These are phyloP conservation scores for Nomada goodeniana DNA, from an alignment of 2,888 invertebrate species.

Conservation along the genomic window DNA sequence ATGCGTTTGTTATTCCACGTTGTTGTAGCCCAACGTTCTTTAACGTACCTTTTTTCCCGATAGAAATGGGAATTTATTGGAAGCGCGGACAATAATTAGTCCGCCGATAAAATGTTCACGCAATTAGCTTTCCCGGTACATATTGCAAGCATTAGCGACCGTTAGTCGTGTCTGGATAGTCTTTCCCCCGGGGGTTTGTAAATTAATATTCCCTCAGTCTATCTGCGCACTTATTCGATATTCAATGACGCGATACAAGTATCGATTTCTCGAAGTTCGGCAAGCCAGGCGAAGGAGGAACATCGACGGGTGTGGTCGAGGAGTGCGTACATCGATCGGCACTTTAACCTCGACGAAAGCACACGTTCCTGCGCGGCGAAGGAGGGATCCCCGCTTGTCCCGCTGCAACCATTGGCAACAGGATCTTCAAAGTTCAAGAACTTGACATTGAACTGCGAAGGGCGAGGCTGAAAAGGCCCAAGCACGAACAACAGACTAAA, in stretches of 20 bases:
- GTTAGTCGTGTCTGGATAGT: neutral
- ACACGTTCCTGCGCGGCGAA: slow-evolving; percentile 56
- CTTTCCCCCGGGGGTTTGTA: neutral
- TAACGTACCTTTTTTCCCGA: neutral
- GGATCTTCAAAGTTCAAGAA: slow-evolving; percentile 41
- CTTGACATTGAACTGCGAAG: neutral
- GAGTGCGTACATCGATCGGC: slow-evolving; percentile 73
- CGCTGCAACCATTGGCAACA: slow-evolving; percentile 52
- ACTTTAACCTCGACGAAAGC: slow-evolving; percentile 69
- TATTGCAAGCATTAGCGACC: neutral
- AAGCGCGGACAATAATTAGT: neutral
- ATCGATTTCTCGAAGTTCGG: slow-evolving; percentile 71
- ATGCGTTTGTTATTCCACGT: slow-evolving; percentile 13
- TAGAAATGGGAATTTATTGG: neutral
- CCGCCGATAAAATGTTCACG: no score
- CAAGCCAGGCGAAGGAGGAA: slow-evolving; percentile 66
- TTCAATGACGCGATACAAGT: slow-evolving; percentile 61
- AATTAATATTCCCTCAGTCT: slow-evolving; percentile 15
- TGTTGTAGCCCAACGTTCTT: slow-evolving; percentile 7
- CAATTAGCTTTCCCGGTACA: no score
- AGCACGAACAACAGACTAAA: neutral
- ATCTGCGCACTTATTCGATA: slow-evolving; percentile 39
- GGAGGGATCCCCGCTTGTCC: slow-evolving; percentile 54
- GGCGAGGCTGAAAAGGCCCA: slow-evolving; percentile 23
- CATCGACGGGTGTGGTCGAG: slow-evolving; percentile 72